These are phyloP conservation scores for Urocynchramus pylzowi DNA, from an alignment of 2,113 vertebrate genomes.

Conservation along the genomic window DNA sequence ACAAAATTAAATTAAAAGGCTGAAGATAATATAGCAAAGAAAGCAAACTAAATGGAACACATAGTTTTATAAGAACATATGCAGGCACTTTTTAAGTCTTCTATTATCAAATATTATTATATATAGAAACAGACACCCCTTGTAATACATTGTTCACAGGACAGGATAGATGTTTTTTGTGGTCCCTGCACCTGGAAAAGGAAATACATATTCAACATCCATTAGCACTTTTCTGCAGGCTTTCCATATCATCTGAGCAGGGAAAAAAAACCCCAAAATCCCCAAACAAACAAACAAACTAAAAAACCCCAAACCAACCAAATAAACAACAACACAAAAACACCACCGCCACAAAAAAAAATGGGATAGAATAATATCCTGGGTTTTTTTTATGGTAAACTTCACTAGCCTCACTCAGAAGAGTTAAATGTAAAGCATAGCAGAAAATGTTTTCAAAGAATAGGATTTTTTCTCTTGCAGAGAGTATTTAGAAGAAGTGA, in stretches of 20 bases:
- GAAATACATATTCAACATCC: not conserved
- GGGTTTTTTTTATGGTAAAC: not conserved
- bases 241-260: not conserved
- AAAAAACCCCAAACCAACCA: not conserved
- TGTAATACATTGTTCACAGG: not conserved
- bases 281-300: not conserved
- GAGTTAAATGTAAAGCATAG: not conserved
- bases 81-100: not conserved
- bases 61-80: not conserved
- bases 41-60: not conserved
- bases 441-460: not conserved
- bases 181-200: not conserved
- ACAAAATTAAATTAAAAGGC: not conserved
- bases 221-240: not conserved
- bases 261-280: accelerated
- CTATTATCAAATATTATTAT: not conserved
- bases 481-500: not conserved
- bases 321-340: accelerated
- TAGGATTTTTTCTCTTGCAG: not conserved
- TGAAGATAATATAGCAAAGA: not conserved
- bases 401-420: not conserved
- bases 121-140: not conserved
- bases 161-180: not conserved
- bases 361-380: not conserved
- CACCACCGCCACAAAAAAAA: not conserved